A percentile compares a stretch with the other conserved stretches of the same genome.
phyloP scores from a whole-genome alignment of 2,113 vertebrate genomes.

The Chlamydotis undulata region DNA sequence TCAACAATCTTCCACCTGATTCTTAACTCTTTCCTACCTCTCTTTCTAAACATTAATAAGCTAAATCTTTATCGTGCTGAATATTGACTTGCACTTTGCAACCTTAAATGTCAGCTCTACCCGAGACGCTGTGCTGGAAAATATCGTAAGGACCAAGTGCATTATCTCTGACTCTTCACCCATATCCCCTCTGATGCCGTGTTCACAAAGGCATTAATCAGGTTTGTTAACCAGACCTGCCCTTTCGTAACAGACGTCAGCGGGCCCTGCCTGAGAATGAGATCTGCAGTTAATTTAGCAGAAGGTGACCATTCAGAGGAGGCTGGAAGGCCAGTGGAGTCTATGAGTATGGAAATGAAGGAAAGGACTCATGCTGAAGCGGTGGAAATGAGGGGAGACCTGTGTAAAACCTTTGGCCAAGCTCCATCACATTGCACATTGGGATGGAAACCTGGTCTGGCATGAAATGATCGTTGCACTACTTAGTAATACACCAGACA shows the following conservation, averaged over 20 bases:
- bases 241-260: not conserved
- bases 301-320: slow-evolving; percentile 18
- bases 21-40: not conserved
- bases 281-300: slow-evolving; percentile 3
- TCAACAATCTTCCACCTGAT: not conserved
- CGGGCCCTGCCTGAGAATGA: not conserved
- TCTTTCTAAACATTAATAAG: not conserved
- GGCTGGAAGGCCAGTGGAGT: not conserved
- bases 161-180: not conserved
- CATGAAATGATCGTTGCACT: not conserved
- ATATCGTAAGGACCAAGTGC: not conserved
- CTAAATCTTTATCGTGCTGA: not conserved
- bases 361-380: not conserved
- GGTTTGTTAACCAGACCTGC: not conserved
- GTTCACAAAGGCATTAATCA: not conserved
- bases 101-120: not conserved
- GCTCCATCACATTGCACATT: not conserved
- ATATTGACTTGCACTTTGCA: not conserved
- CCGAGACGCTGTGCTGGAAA: not conserved
- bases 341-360: not conserved
- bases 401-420: not conserved
- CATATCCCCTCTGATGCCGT: not conserved
- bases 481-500: not conserved
- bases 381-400: not conserved
- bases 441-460: not conserved